A percentile compares a stretch with the other conserved stretches of the same genome.
Conservation (phyloP, 2,888 invertebrate genomes). For the Hydriomena furcata region DNA sequence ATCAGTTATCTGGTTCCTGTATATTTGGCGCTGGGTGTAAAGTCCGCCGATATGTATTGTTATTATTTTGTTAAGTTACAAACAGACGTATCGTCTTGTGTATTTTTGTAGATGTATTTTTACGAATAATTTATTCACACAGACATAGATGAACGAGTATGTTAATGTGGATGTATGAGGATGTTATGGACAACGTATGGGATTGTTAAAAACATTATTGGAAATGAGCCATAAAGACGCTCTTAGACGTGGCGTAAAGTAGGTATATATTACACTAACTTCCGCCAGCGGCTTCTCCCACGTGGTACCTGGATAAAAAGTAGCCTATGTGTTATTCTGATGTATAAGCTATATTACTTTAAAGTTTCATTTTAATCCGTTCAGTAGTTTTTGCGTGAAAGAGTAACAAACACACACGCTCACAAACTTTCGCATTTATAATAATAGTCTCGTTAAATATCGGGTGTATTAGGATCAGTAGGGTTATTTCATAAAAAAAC, state of each 20-base stretch:
- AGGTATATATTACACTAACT: background rate
- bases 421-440: too few relatives aligned
- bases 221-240: background rate
- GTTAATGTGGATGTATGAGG: background rate
- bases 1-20: too few relatives aligned
- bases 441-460: too few relatives aligned
- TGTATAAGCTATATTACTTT: too few relatives aligned
- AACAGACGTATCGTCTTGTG: background rate
- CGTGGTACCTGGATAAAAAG: background rate
- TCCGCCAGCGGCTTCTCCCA: background rate
- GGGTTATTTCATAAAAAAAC: too few relatives aligned
- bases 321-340: too few relatives aligned
- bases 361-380: too few relatives aligned
- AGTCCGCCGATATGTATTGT: too few relatives aligned
- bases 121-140: background rate
- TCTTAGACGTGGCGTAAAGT: background rate
- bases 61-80: background rate
- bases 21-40: too few relatives aligned
- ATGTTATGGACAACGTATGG: background rate
- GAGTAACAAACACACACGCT: too few relatives aligned
- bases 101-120: background rate
- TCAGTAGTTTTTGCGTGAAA: too few relatives aligned
- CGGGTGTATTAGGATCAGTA: too few relatives aligned
- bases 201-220: background rate
- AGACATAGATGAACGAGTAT: conserved; percentile 1